Percentiles rank a stretch among this genome's conserved stretches.
Evolutionary conservation across 2,113 vertebrate genomes (phyloP).

Genomic region (Serinus canaria): DNA sequence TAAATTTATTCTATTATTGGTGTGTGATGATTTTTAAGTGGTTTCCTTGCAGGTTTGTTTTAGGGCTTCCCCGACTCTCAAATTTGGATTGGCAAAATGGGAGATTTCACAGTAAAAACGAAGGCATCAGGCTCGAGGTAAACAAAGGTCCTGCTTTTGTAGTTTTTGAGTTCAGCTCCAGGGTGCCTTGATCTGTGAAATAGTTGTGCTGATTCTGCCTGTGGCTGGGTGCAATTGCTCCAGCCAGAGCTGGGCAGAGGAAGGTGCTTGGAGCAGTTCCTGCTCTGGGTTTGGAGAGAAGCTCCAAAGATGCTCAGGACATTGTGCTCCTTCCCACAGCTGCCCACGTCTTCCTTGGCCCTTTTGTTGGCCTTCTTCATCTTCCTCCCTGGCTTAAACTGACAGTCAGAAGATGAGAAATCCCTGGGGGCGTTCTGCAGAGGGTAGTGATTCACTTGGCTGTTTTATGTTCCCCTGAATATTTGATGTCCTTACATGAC

Average conservation of each 20-base stretch:
- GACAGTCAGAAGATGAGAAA: neutral
- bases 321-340: neutral
- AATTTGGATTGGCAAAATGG: neutral
- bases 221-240: neutral
- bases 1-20: neutral
- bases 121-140: neutral
- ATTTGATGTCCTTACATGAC: neutral
- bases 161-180: neutral
- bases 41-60: constrained; percentile 26
- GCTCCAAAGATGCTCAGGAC: neutral
- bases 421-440: neutral
- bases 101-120: neutral
- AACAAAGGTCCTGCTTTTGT: neutral
- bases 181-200: neutral
- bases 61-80: neutral
- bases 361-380: neutral
- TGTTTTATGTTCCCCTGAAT: neutral
- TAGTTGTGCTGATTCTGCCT: neutral
- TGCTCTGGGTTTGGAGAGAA: neutral
- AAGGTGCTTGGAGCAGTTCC: neutral
- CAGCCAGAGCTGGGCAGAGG: neutral
- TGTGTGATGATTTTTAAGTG: constrained; percentile 29
- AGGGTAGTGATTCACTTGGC: neutral
- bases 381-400: neutral
- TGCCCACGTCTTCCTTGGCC: neutral